A percentile compares a stretch with the other conserved stretches of the same genome.
Conservation (phyloP, 1,140 invertebrate genomes). For the Leguminivora glycinivorella region DNA sequence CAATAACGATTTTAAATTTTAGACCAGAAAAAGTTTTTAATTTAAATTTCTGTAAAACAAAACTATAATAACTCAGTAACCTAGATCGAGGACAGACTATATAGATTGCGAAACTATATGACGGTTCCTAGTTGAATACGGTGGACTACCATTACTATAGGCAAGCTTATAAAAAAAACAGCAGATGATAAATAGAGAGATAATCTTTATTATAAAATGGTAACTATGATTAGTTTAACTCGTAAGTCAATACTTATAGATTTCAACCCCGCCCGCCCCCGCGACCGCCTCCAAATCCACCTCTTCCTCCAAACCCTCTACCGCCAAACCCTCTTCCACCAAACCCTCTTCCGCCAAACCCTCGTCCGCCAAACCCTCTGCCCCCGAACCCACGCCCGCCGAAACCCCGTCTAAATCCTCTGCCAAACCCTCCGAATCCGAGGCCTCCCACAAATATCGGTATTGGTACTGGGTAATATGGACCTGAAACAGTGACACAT, state of each 20-base stretch:
- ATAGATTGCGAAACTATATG: too few relatives aligned
- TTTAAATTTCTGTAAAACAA: too few relatives aligned
- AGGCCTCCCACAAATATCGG: constrained; percentile 32
- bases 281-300: constrained; percentile 29
- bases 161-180: too few relatives aligned
- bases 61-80: too few relatives aligned
- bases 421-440: constrained; percentile 42
- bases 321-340: constrained; percentile 35
- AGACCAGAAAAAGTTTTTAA: too few relatives aligned
- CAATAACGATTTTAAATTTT: too few relatives aligned
- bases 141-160: too few relatives aligned
- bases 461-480: constrained; percentile 22
- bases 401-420: constrained; percentile 44
- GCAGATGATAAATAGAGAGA: too few relatives aligned
- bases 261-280: constrained; percentile 21
- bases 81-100: too few relatives aligned
- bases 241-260: neutral
- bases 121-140: too few relatives aligned
- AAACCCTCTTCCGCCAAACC: constrained; percentile 34
- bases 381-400: constrained; percentile 41
- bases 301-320: constrained; percentile 30
- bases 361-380: constrained; percentile 34
- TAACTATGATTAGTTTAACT: too few relatives aligned
- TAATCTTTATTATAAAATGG: too few relatives aligned
- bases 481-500: constrained; percentile 10